Conservation (phyloP, 64 coral and sea anemone genomes). For the Orbicella faveolata region DNA sequence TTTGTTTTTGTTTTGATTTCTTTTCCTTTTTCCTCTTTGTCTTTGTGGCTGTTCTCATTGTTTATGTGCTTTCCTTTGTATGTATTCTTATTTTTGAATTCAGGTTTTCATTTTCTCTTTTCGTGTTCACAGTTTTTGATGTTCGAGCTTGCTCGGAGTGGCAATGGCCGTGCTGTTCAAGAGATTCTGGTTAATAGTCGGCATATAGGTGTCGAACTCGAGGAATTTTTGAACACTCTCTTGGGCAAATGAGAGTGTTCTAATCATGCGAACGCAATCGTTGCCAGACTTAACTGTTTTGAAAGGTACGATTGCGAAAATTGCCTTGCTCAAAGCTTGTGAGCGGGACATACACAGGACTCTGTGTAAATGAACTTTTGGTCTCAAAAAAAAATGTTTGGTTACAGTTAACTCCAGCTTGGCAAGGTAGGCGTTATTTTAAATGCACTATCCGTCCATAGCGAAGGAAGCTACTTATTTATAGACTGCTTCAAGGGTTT, state of each 20-base stretch:
- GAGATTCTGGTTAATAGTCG: constrained; percentile 62
- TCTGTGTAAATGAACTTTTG: neutral
- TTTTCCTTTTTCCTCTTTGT: neutral
- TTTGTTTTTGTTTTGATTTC: neutral
- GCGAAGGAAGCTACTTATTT: too few species aligned
- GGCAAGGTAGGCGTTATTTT: neutral
- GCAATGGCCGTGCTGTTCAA: constrained; percentile 45
- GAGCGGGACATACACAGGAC: neutral
- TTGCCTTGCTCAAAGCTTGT: neutral
- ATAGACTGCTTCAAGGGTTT: too few species aligned
- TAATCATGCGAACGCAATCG: neutral
- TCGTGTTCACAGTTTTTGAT: constrained; percentile 90
- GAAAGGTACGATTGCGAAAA: neutral
- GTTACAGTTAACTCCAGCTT: neutral
- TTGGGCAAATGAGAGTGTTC: constrained; percentile 45
- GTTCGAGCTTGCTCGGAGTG: constrained; percentile 82
- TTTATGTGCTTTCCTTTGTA: neutral
- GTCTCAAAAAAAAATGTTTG: neutral
- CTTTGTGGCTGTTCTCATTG: neutral
- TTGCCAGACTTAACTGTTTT: neutral
- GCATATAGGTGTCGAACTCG: constrained; percentile 67
- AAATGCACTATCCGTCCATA: too few species aligned
- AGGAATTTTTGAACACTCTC: constrained; percentile 73
- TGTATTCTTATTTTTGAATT: neutral
- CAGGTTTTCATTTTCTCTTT: constrained; percentile 10